Base-by-base conservation (phyloP, 2,113 vertebrate genomes). In the Paralichthys olivaceus region DNA sequence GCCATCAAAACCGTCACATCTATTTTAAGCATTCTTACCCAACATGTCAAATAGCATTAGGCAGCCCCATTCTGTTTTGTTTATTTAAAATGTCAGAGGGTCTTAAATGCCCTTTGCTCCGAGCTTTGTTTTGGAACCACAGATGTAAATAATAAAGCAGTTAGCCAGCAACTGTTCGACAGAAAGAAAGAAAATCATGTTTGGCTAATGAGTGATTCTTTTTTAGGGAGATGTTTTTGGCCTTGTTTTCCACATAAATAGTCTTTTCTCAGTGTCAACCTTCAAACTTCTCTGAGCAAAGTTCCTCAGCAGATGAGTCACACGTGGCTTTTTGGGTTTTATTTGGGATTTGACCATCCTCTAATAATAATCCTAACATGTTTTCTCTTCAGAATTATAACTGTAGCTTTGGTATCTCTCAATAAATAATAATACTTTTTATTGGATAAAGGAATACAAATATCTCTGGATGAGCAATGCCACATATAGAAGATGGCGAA, bases 21-120 rank as follows among this genome's bases (percentile, higher is more conserved):
- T 89, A 66, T 86, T 87, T 88, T 81, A 60, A 73, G 58, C 57
- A 12, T 53, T 83, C 20, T 69, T 72, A 70, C 75, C 75, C 45
- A 79, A 84, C 63, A 68, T 71, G 78, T 87, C 86, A 79, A 68
- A 70, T 69, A 37, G 53, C 60, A 80, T 79, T 61, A 80, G 45
- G 43, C 57, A 53, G 77, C 60, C 66, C 58, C 14, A n/a, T 59
- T 70, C 7, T 69, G 20, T 72, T 78, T 43, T 55, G n/a, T 73
- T 72, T 75, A 71, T 73, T 83, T 80, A 9, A 80, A 72, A 85
- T 72, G 56, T 74, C 59, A 73, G 29, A 55, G 29, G 32, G 66
- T 57, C 81, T 79, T 17, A 63, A 55, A 69, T 71, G 37, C 8
- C 65, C 68, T 20, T 69, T 81, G 29, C 69, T 51, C 23, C 8